Base-by-base conservation (phyloP, 2,113 vertebrate genomes). In the Pelusios castaneus region DNA sequence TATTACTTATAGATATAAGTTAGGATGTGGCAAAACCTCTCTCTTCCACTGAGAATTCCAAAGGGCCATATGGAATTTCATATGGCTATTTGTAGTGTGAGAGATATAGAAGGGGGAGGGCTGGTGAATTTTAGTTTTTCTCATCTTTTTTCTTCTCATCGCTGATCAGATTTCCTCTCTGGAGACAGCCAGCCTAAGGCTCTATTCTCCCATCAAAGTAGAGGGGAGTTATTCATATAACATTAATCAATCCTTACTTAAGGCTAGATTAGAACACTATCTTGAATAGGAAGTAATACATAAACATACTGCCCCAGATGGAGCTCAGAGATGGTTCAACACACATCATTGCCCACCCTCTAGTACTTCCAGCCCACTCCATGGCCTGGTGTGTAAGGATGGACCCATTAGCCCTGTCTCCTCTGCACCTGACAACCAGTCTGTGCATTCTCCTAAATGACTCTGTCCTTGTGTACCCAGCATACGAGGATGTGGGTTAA, bases 21-120 rank as follows among this genome's bases (percentile, higher is more conserved):
- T 81, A 85, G 41, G 54, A n/a, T 8, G 82, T 19, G 47, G n/a
- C 10, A 58, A 84, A 0, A 0, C 43, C 60, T 86, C 58, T 82
- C 56, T 24, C 10, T 47, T 70, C 19, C 38, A 22, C 22, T 9
- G 3, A 27, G n/a, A 91, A 90, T 82, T 94, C 63, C 34, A 31
- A 76, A 22, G 17, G 75, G 22, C 24, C 58, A 21, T 63, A 34
- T 31, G 60, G 60, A 63, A 63, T 63, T 63, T 51, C 55, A 27
- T 49, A 83, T 27, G 3, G 16, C 90, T 79, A 4, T 22, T 87
- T 90, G 81, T 79, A 77, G 29, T 29, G 76, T 29, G 5, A 11
- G 52, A 49, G 85, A 45, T 76, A 76, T 27, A 45, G 12, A 14
- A 45, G 43, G 56, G 49, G 49, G 9, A 10, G 38, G 41, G 25